Base-by-base conservation (phyloP, 2,113 vertebrate species). In the Callithrix jacchus region DNA sequence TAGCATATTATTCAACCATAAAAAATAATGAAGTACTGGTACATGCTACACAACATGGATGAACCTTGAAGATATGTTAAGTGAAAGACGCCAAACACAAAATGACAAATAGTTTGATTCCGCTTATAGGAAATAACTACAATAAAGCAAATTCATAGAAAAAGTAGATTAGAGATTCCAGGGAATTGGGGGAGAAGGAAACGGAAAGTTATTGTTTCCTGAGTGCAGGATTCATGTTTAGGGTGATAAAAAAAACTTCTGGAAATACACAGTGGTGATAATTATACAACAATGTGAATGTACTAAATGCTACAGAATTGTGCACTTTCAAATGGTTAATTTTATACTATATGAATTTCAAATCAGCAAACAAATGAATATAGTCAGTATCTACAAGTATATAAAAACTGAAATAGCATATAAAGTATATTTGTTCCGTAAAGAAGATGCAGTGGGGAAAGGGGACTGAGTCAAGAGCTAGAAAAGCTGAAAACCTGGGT, bases 321-420 rank as follows among this genome's bases (percentile, higher is more conserved):
- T 76, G 87, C 8, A 61, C 18, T 96, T 95, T 87, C 85, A 92
- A 94, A 90, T 35, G 27, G 66, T 42, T 86, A 77, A 58, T 92
- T 96, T 95, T 93, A 92, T 81, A 45, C 21, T 80, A 93, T 8
- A 21, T 81, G 56, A 80, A 71, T 74, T 93, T 95, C 32, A 94
- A 82, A 71, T 89, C 20, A 95, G 74, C 87, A 94, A 92, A 71
- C 70, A 85, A 76, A 58, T 91, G 14, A 56, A 66, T 61, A 47
- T 7, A 77, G 27, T 81, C 42, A 74, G 8, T 64, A 87, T 80
- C 23, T 80, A 77, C 5, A 93, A 54, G 12, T 66, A 77, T 47
- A 96, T 70, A 42, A 91, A 97, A 89, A 70, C 8, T 64, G 25
- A 91, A 94, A 82, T 61, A 95, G 32, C 13, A 42, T n/a, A 61